These are phyloP conservation scores for Myocastor coypus DNA, from an alignment of 2,113 vertebrate species.

Conservation along the genomic window DNA sequence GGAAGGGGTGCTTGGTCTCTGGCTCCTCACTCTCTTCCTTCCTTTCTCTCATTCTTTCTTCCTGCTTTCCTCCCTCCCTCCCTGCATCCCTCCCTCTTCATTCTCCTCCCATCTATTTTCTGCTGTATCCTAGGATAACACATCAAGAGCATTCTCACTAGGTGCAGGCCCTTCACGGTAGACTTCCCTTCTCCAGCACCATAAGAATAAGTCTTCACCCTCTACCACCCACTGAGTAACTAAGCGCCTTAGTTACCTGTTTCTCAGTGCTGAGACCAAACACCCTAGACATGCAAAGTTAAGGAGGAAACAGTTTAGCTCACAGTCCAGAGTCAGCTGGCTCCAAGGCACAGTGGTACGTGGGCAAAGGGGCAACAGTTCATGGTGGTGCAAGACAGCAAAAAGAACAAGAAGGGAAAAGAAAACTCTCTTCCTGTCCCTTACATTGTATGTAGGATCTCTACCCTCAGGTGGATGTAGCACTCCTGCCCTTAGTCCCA, in stretches of 20 bases:
- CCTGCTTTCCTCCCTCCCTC: rapidly evolving
- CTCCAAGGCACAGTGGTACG: too few relatives aligned
- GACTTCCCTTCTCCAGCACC: neutral
- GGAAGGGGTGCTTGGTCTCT: neutral
- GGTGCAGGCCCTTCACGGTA: neutral
- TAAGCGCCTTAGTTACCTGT: too few relatives aligned
- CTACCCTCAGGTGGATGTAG: neutral
- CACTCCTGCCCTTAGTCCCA: neutral
- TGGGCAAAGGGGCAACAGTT: neutral
- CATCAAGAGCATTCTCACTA: neutral
- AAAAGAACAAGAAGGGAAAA: neutral
- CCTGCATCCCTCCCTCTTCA: rapidly evolving
- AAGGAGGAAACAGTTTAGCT: neutral
- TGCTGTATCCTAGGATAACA: neutral
- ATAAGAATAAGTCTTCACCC: neutral
- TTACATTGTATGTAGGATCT: neutral
- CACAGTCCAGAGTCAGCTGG: too few relatives aligned
- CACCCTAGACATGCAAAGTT: neutral
- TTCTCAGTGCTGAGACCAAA: neutral
- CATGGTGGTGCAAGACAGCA: neutral
- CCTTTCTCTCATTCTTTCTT: neutral
- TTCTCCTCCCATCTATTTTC: neutral
- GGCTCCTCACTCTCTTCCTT: neutral
- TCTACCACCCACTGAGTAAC: neutral
- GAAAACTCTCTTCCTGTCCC: neutral